phyloP scores from a whole-genome alignment of 1,140 invertebrate species.

The Philopotamus ludificatus region DNA sequence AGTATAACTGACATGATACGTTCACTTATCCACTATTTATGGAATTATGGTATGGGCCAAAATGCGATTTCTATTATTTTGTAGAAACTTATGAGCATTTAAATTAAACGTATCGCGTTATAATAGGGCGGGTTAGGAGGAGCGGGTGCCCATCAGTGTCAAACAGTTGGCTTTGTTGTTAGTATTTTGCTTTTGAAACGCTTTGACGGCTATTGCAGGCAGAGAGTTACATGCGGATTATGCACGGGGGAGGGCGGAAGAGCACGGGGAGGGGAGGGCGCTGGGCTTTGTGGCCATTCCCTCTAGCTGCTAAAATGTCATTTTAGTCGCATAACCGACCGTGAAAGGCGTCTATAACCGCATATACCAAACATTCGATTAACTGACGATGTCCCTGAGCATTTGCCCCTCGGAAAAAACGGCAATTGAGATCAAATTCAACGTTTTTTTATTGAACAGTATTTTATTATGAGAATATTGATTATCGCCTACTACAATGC shows the following conservation, averaged over 20 bases:
- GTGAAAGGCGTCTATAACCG: background rate
- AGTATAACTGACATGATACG: no score
- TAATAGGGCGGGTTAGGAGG: background rate
- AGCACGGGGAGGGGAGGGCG: no score
- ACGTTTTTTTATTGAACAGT: background rate
- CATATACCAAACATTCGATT: background rate
- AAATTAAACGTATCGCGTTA: no score
- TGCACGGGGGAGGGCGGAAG: background rate
- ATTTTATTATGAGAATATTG: no score
- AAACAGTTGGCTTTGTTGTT: slow-evolving; percentile 14
- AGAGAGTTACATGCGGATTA: slow-evolving; percentile 19
- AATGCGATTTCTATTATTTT: no score
- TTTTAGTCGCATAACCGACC: slow-evolving; percentile 7
- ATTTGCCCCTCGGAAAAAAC: background rate
- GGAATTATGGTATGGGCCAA: no score
- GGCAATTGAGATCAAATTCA: background rate
- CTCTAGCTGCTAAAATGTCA: slow-evolving; percentile 18
- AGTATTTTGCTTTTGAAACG: slow-evolving; percentile 19
- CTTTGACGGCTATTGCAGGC: slow-evolving; percentile 27
- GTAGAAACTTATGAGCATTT: no score
- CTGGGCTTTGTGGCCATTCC: slow-evolving; percentile 16
- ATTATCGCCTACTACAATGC: no score
- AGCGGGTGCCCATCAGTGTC: slow-evolving; percentile 13
- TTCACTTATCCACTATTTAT: no score
- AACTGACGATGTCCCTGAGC: background rate